A percentile compares a stretch with the other conserved stretches of the same genome.
These are phyloP conservation scores for Phlogophora meticulosa DNA, from an alignment of 2,888 invertebrate species.

Conservation along the genomic window DNA sequence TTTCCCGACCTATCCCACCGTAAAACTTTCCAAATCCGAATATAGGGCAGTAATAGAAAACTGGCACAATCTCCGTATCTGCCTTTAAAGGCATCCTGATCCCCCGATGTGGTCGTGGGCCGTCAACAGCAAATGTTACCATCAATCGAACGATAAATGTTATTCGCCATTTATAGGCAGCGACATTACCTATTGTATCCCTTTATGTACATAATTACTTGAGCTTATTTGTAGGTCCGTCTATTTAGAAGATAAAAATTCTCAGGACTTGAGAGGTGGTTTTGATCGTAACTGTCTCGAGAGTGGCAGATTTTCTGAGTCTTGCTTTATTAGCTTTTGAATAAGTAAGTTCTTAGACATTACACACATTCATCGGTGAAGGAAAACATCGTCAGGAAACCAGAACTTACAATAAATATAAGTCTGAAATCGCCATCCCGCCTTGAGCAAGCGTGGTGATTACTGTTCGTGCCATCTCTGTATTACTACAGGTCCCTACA, in stretches of 20 bases:
- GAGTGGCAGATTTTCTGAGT: conserved; percentile 7
- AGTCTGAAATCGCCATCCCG: no score
- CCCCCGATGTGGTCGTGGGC: conserved; percentile 54
- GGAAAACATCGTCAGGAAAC: no score
- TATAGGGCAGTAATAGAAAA: conserved; percentile 56
- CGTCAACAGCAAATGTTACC: conserved; percentile 58
- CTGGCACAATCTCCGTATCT: conserved; percentile 48
- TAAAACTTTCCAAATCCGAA: conserved; percentile 54
- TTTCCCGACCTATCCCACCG: conserved; percentile 32
- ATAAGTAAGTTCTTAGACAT: no score
- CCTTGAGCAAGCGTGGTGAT: no score
- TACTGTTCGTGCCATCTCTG: no score
- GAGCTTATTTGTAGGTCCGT: conserved; percentile 55
- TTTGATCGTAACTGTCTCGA: conserved; percentile 15
- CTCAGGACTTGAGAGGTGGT: conserved; percentile 15
- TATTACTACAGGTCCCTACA: no score
- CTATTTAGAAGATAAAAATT: conserved; percentile 51
- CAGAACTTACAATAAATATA: no score
- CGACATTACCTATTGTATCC: conserved; percentile 61
- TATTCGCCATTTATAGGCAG: conserved; percentile 55
- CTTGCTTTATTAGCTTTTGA: conserved; percentile 14
- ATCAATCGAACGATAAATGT: conserved; percentile 62
- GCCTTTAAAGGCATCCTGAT: conserved; percentile 59
- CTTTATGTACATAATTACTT: conserved; percentile 60
- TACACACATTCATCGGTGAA: no score